A percentile compares a stretch with the other conserved stretches of the same genome.
phyloP scores from a whole-genome alignment of 2,888 invertebrate species.

The Drosophila buzzatii region DNA sequence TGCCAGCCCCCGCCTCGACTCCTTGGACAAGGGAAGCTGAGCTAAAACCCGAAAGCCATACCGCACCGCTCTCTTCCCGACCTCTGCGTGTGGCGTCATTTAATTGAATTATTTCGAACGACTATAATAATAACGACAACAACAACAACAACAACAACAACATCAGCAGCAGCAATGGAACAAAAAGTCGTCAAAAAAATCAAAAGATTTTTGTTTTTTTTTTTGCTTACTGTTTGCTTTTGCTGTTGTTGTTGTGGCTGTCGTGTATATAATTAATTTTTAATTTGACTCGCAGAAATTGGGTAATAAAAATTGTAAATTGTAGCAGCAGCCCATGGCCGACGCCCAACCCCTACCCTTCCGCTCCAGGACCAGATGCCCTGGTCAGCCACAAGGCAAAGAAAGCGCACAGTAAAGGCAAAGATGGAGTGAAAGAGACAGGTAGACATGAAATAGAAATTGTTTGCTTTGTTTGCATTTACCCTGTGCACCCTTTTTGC shows the following conservation, averaged over 20 bases:
- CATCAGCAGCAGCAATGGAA: conserved; percentile 32
- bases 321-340: conserved; percentile 52
- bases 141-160: conserved; percentile 44
- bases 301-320: conserved; percentile 77
- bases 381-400: conserved; percentile 53
- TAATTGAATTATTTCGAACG: conserved; percentile 78
- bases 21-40: conserved; percentile 5
- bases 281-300: conserved; percentile 75
- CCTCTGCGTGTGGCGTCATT: conserved; percentile 70
- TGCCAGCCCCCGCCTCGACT: neutral
- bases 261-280: conserved; percentile 75
- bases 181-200: conserved; percentile 66
- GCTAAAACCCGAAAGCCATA: conserved; percentile 41
- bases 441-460: conserved; percentile 25
- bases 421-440: neutral
- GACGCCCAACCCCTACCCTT: conserved; percentile 6
- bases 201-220: conserved; percentile 75
- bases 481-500: conserved; percentile 54
- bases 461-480: conserved; percentile 57
- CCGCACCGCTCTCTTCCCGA: conserved; percentile 38
- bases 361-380: conserved; percentile 13
- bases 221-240: conserved; percentile 52
- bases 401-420: neutral
- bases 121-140: conserved; percentile 56
- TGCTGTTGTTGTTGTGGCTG: conserved; percentile 32